Base-by-base conservation (phyloP, 1,140 invertebrate genomes). In the Eufriesea mexicana region DNA sequence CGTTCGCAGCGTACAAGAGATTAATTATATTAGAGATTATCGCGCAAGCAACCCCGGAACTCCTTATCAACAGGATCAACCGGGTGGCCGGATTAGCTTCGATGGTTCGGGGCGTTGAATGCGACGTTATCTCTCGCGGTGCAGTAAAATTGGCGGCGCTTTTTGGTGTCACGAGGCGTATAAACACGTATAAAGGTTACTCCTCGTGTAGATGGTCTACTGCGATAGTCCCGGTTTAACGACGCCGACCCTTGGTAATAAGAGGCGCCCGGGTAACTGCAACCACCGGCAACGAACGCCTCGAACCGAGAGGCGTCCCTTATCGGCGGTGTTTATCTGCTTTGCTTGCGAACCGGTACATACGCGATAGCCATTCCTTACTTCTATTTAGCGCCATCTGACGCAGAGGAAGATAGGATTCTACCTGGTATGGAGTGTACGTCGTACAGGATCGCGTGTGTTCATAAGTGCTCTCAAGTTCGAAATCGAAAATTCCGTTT, bases 181-280 rank as follows among this genome's bases (percentile, higher is more conserved):
- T 78, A 82, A 85, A 83, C 79, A 77, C 57, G 66, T 77, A 71
- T 79, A 80, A 85, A 62, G 59, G 79, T 82, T 84, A 71, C 59
- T 55, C 66, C 49, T 42, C 66, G 75, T 67, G 72, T 67, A 86
- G 88, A 90, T 89, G 83, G 79, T 78, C 76, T 64, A 67, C 10
- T 59, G n/a, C 59, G 89, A 90, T 90, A 90, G 77, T 77, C 64
- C 16, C 66, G 71, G 79, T 75, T 82, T 85, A 89, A 89, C 88
- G 78, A 85, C 74, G 71, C 72, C 84, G 80, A 86, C 75, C 67
- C 62, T 67, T 49, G 73, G 79, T 88, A 90, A 90, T 89, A 90
- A 88, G 79, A 68, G 85, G 79, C 72, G 85, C 73, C 73, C 23
- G 70, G 76, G 55, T 74, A 74, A 86, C 75, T 81, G 49, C 78